Base-by-base conservation (phyloP, 2,113 vertebrate species). In the Sula dactylatra region DNA sequence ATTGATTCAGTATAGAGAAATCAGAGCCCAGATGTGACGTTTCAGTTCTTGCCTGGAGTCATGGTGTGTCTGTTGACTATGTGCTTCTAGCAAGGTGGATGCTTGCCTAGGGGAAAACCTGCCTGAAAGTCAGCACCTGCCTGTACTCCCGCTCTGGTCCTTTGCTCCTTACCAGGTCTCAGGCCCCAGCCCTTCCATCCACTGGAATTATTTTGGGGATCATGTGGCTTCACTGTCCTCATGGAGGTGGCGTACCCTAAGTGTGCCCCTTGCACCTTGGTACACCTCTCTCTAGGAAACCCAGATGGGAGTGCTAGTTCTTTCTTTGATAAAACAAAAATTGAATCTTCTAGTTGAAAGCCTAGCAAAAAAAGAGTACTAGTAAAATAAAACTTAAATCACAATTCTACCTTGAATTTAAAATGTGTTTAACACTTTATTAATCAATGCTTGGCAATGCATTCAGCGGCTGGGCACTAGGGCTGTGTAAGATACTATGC, bases 401-500 rank as follows among this genome's bases (percentile, higher is more conserved):
- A 78, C 10, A 66, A 4, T 21, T 72, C 16, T 50, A 77, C 6
- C 7, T 86, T 56, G 67, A 76, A 50, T 67, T 76, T 58, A 47
- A 78, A 69, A 61, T 44, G 11, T 42, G 6, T 44, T 84, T 81
- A 42, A 42, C 31, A 31, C 15, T 50, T 6, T 61, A 16, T 34
- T 42, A 83, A 54, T 36, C 59, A 59, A 59, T 34, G 11, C 9
- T 56, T 92, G 31, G 25, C 31, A 29, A 34, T 9, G 14, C 3
- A 0, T 52, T 19, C 11, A 1, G 8, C 21, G 15, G 6, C 4
- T 73, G 40, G 31, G 31, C 0, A 2, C 16, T 61, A 26, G 1
- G n/a, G 52, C 29, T 71, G 14, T 45, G 65, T 74, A n/a, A 73
- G 24, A n/a, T 8, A 21, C 24, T 27, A 34, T 2, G 1, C 16